Evolutionary conservation across 2,888 invertebrate genomes (phyloP), one percentile per base, ranked within the genome.

Genomic region (Catonia carolina): DNA sequence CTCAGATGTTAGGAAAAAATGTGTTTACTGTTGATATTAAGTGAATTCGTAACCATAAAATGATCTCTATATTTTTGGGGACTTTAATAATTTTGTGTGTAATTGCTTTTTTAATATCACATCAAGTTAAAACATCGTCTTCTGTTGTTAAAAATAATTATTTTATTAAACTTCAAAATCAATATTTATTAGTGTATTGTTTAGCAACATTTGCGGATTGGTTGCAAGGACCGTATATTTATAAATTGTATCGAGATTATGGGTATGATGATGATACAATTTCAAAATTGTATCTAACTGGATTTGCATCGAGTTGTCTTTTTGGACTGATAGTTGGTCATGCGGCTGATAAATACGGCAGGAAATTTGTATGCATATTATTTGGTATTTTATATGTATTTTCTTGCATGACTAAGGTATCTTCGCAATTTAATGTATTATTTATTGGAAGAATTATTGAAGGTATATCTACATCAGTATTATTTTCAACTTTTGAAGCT

Each of bases 171-270:
- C 75, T 80, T 53, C 78, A 78, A 63, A 67, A 70, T 33, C 72
- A 72, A 18, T 81, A 78, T 66, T 76, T 79, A 60, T 61, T 70
- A 10, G 77, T 77, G 0, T 80, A 78, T 62, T 72, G 78, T 55
- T 68, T 77, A 61, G 79, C 80, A 1, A 71, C 78, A 62, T 77
- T 79, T 66, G 75, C 78, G 2, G 80, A 80, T 66, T 80, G 80
- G 80, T 70, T 81, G 2, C 80, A 81, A 68, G 80, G 80, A 12
- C 79, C 80, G 0, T 80, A 80, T 64, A 72, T 80, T 1, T 80
- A 81, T 66, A 76, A 76, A 66, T 70, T 81, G 1, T 81, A 80
- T 66, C 73, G 74, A 47, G 72, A 75, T 61, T 79, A 80, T 67
- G 79, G 78, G 10, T 81, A 77, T 64, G 71, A 73, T 20, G 77